Percentiles rank a stretch among this genome's conserved stretches.
phyloP scores from a whole-genome alignment of 2,888 invertebrate species.

The Thalpophila matura region DNA sequence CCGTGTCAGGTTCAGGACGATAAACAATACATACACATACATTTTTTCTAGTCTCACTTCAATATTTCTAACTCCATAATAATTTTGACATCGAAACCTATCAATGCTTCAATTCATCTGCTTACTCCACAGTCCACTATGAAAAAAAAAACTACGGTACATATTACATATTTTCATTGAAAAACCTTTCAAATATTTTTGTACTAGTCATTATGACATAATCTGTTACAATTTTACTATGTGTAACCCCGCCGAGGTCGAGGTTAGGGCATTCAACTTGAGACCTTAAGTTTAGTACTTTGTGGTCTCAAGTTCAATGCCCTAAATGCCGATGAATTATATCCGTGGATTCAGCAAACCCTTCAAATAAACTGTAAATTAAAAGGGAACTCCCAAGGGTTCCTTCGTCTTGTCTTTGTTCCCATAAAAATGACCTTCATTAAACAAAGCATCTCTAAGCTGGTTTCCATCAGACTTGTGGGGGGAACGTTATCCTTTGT shows the following conservation, averaged over 20 bases:
- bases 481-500: constrained; percentile 49
- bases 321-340: constrained; percentile 6
- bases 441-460: constrained; percentile 27
- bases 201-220: not conserved
- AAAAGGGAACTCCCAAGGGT: not conserved
- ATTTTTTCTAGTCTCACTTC: too few species aligned
- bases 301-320: constrained; percentile 22
- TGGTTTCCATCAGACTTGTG: constrained; percentile 44
- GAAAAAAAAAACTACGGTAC: too few species aligned
- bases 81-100: too few species aligned
- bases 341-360: constrained; percentile 7
- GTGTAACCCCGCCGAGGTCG: constrained; percentile 18
- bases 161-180: too few species aligned
- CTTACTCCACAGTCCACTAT: too few species aligned
- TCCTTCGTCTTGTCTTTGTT: not conserved
- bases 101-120: too few species aligned
- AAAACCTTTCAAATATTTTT: not conserved
- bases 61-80: too few species aligned
- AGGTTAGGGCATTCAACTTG: constrained; percentile 31
- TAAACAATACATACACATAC: not conserved
- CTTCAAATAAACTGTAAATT: not conserved
- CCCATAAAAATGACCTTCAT: constrained; percentile 15
- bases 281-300: constrained; percentile 17
- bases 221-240: not conserved
- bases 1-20: too few species aligned